Percentiles rank a stretch among this genome's conserved stretches.
phyloP scores from a whole-genome alignment of 2,113 vertebrate genomes.

The Pardalotus punctatus region DNA sequence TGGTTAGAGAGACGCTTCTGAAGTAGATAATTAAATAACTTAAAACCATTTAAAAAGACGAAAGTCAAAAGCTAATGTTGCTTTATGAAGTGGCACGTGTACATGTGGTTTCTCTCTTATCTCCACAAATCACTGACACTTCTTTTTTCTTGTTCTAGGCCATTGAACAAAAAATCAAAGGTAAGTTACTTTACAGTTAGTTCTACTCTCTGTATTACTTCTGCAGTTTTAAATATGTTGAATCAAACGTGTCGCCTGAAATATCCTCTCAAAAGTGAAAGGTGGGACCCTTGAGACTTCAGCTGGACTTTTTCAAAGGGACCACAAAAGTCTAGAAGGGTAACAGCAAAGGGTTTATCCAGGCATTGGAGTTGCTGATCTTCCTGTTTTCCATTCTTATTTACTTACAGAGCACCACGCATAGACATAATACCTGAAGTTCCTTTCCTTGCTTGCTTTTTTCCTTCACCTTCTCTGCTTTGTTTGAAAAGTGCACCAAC shows the following conservation, averaged over 20 bases:
- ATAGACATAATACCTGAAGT: neutral
- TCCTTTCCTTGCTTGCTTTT: neutral
- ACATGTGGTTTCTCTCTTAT: neutral
- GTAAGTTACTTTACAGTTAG: conserved; percentile 73
- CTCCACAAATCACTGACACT: conserved; percentile 57
- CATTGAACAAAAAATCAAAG: conserved; percentile 89
- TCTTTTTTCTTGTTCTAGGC: conserved; percentile 80
- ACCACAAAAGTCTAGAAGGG: neutral
- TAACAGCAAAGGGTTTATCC: neutral
- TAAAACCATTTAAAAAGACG: neutral
- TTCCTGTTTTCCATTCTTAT: neutral
- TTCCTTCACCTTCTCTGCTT: neutral
- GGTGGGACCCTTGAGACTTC: neutral
- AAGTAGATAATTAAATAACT: conserved; percentile 41
- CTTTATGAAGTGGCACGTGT: neutral
- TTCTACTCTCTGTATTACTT: neutral
- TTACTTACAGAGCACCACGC: neutral
- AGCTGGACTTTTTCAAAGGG: neutral
- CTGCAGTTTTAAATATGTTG: neutral
- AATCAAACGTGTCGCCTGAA: neutral
- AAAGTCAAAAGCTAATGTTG: neutral
- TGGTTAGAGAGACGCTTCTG: neutral
- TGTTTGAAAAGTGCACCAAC: neutral
- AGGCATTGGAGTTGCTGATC: neutral
- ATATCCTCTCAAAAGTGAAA: neutral